Evolutionary conservation across 2,888 invertebrate species (phyloP).

Genomic region (Pollenia amentaria): DNA sequence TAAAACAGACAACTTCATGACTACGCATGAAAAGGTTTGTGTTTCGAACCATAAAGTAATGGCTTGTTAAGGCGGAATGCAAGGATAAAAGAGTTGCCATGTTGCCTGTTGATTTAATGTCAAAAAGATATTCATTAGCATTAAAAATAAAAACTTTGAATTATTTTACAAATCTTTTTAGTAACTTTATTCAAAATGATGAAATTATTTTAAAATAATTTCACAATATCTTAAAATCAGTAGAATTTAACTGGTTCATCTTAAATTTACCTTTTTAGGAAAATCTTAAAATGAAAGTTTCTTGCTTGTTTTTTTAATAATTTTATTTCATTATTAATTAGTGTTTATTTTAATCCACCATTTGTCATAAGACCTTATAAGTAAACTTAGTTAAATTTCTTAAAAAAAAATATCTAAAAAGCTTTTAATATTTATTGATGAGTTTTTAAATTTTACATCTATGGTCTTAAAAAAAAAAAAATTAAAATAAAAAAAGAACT

Average conservation of each 20-base stretch:
- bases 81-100: no score
- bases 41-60: no score
- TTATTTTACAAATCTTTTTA: neutral
- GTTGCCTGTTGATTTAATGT: no score
- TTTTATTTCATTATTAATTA: slow-evolving; percentile 4
- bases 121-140: no score
- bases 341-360: slow-evolving; percentile 10
- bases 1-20: no score
- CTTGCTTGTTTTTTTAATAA: neutral
- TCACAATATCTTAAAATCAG: slow-evolving; percentile 41
- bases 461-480: neutral
- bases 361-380: slow-evolving; percentile 39
- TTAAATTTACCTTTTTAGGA: slow-evolving; percentile 30
- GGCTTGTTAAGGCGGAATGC: no score
- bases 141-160: no score
- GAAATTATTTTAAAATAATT: slow-evolving; percentile 36
- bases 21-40: no score
- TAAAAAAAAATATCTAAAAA: slow-evolving; percentile 12
- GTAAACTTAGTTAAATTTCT: neutral
- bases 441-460: neutral
- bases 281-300: slow-evolving; percentile 1
- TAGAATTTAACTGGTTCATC: slow-evolving; percentile 35
- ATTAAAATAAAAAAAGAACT: neutral
- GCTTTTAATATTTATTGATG: neutral
- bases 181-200: neutral